Evolutionary conservation across 2,797 vertebrate species (phyloP).

Genomic region (Coilia nasus): DNA sequence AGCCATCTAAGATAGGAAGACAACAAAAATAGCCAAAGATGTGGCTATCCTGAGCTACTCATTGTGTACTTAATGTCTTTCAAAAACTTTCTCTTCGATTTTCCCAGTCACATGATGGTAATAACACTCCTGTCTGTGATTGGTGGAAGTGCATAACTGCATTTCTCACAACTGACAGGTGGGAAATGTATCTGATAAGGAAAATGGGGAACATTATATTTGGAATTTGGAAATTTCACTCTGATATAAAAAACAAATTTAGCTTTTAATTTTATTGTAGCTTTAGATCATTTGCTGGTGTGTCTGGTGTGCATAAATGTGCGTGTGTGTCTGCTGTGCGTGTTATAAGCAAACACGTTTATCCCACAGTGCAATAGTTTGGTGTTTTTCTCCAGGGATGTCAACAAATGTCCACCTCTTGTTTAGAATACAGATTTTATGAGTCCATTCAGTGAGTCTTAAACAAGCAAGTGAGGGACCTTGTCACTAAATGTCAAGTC

Average conservation of each 20-base stretch:
- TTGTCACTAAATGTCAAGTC: constrained; percentile 20
- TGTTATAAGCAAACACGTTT: background rate
- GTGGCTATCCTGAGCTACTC: background rate
- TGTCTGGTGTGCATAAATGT: background rate
- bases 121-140: background rate
- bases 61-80: constrained; percentile 4
- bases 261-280: background rate
- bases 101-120: background rate
- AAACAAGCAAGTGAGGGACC: constrained; percentile 14
- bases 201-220: background rate
- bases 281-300: background rate
- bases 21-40: constrained; percentile 18
- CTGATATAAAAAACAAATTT: background rate
- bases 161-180: background rate
- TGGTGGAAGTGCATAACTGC: background rate
- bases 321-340: background rate
- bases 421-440: background rate
- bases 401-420: background rate
- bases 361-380: background rate
- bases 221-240: background rate
- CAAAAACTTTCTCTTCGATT: constrained; percentile 8
- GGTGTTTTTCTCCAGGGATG: background rate
- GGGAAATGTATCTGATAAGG: background rate
- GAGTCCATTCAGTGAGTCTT: background rate
- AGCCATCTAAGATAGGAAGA: background rate